Conservation (phyloP, 2,113 vertebrate species). For the Mugil cephalus region DNA sequence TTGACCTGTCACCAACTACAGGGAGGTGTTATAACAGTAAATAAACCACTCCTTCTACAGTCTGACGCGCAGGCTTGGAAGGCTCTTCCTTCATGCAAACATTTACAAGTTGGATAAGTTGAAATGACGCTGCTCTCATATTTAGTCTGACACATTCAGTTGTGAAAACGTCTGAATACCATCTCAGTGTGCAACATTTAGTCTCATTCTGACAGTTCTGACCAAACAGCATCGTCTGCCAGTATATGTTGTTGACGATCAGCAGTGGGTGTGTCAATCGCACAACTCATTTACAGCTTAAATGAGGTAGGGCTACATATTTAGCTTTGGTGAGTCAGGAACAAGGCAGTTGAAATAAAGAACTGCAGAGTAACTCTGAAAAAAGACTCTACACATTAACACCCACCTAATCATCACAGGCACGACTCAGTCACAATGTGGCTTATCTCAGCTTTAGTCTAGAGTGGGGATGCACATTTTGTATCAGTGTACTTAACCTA, state of each 20-base stretch:
- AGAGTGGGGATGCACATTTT: not conserved
- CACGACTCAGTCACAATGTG: not conserved
- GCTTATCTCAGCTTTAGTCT: not conserved
- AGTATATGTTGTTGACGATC: not conserved
- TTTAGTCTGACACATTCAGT: not conserved
- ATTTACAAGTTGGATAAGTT: not conserved
- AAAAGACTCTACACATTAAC: not conserved
- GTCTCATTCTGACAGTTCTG: not conserved
- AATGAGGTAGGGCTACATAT: too few relatives aligned
- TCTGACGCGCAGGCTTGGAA: not conserved
- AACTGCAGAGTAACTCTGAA: too few relatives aligned
- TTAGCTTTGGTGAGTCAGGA: too few relatives aligned
- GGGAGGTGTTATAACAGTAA: not conserved
- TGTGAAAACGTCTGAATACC: not conserved
- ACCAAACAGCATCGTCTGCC: not conserved
- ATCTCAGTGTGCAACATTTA: not conserved
- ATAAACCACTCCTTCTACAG: not conserved
- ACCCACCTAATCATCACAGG: not conserved
- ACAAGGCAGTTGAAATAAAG: too few relatives aligned
- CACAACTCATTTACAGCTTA: not conserved
- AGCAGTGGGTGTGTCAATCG: not conserved
- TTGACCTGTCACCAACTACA: conserved; percentile 4
- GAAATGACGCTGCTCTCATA: not conserved
- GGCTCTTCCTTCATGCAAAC: not conserved
- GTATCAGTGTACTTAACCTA: not conserved